Evolutionary conservation across 2,113 vertebrate species (phyloP).

Genomic region (Leptobrachium leishanense): DNA sequence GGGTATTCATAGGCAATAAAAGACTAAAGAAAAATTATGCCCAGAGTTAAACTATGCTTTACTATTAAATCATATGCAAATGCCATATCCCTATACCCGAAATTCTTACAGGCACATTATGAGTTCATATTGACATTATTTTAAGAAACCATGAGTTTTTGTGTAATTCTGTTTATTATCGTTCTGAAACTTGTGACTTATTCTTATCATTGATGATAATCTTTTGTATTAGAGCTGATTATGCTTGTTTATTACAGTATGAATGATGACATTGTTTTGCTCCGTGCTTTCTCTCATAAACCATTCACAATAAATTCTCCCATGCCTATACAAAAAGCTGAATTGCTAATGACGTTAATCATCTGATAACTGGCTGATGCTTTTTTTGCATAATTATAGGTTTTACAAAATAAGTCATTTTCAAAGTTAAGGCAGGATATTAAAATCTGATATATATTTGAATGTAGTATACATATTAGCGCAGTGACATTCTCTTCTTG

Average conservation of each 20-base stretch:
- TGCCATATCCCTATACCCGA: too few relatives aligned
- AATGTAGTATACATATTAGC: background rate
- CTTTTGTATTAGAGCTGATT: conserved; percentile 26
- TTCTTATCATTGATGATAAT: conserved; percentile 2
- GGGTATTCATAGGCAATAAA: too few relatives aligned
- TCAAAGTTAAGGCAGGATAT: conserved; percentile 21
- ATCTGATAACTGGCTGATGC: conserved; percentile 23
- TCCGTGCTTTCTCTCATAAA: conserved; percentile 20
- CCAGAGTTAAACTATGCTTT: too few relatives aligned
- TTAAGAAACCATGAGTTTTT: too few relatives aligned
- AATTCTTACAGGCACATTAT: too few relatives aligned
- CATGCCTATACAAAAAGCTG: conserved; percentile 36
- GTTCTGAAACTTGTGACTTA: background rate
- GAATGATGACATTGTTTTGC: conserved; percentile 27
- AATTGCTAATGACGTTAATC: conserved; percentile 46
- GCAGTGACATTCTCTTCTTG: too few relatives aligned
- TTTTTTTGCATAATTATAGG: background rate
- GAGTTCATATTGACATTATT: too few relatives aligned
- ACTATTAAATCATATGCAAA: too few relatives aligned
- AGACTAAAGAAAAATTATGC: too few relatives aligned
- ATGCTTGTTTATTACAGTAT: conserved; percentile 26
- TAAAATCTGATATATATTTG: background rate
- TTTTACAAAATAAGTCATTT: background rate
- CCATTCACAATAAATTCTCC: conserved; percentile 41
- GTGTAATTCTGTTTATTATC: too few relatives aligned